These are phyloP conservation scores for Antrozous pallidus DNA, from an alignment of 2,797 vertebrate species.

Conservation along the genomic window DNA sequence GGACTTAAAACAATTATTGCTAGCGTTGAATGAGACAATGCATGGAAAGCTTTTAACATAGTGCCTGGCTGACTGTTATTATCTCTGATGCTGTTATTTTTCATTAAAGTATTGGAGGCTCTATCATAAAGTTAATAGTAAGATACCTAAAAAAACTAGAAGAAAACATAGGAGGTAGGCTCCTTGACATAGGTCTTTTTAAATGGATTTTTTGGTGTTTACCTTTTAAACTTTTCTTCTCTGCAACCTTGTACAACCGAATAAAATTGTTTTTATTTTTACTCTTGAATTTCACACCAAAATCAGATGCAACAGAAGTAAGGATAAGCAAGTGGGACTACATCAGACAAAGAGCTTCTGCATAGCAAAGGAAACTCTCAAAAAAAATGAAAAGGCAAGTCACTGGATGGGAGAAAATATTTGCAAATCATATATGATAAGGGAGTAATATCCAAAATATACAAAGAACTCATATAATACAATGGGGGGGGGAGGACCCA, in stretches of 20 bases:
- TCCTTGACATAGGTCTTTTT: not conserved
- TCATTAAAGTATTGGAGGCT: not conserved
- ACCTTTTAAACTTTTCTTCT: not conserved
- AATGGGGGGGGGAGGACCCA: not conserved
- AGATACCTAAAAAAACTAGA: not conserved
- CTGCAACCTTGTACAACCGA: not conserved
- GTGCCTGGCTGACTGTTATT: not conserved
- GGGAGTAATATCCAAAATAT: not conserved
- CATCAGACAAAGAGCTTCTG: not conserved
- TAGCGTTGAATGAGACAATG: not conserved
- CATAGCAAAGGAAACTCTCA: not conserved
- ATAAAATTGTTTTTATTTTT: not conserved
- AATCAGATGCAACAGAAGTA: not conserved
- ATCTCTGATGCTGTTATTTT: not conserved
- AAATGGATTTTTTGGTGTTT: not conserved
- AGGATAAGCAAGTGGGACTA: not conserved
- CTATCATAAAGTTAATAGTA: not conserved
- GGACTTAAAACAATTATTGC: not conserved
- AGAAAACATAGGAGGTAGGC: not conserved
- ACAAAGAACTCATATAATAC: not conserved
- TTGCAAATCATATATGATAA: not conserved
- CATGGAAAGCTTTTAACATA: not conserved
- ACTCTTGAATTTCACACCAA: not conserved
- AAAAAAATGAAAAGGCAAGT: not conserved
- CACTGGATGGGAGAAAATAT: not conserved